Evolutionary conservation across 2,888 invertebrate genomes (phyloP).

Genomic region (Sarcophaga carnaria): DNA sequence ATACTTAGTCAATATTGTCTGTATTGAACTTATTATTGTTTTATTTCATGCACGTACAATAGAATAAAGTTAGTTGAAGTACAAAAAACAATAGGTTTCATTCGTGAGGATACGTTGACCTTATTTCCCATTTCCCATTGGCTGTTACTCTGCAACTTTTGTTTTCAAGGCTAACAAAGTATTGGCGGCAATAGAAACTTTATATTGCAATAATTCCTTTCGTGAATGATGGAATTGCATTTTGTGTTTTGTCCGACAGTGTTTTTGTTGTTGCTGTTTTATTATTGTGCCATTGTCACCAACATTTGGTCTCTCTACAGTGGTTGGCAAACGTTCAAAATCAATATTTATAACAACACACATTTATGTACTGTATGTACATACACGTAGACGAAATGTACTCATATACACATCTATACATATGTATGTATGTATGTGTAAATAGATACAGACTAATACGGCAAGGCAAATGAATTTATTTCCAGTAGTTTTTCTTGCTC

Average conservation of each 20-base stretch:
- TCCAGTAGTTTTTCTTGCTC: not conserved
- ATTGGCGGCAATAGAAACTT: not conserved
- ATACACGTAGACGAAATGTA: too few relatives aligned
- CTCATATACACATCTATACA: too few relatives aligned
- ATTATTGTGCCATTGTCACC: constrained; percentile 40
- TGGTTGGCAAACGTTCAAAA: constrained; percentile 61
- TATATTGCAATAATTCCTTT: not conserved
- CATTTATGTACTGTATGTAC: not conserved
- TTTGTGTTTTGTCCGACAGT: not conserved
- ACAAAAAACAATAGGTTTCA: too few relatives aligned
- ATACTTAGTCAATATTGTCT: not conserved
- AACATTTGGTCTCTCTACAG: constrained; percentile 49
- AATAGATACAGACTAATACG: too few relatives aligned
- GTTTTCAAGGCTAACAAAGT: not conserved
- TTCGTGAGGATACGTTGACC: too few relatives aligned
- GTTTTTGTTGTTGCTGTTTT: constrained; percentile 12
- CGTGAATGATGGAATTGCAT: not conserved
- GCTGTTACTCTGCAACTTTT: too few relatives aligned
- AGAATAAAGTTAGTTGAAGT: too few relatives aligned
- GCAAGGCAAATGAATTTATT: not conserved
- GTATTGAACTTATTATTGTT: too few relatives aligned
- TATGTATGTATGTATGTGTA: too few relatives aligned
- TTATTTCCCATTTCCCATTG: too few relatives aligned
- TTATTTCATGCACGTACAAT: too few relatives aligned
- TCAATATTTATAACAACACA: constrained; percentile 46